Evolutionary conservation across 1,140 invertebrate species (phyloP), one percentile per base, ranked within the genome.

Genomic region (Geopemphigus sp.): DNA sequence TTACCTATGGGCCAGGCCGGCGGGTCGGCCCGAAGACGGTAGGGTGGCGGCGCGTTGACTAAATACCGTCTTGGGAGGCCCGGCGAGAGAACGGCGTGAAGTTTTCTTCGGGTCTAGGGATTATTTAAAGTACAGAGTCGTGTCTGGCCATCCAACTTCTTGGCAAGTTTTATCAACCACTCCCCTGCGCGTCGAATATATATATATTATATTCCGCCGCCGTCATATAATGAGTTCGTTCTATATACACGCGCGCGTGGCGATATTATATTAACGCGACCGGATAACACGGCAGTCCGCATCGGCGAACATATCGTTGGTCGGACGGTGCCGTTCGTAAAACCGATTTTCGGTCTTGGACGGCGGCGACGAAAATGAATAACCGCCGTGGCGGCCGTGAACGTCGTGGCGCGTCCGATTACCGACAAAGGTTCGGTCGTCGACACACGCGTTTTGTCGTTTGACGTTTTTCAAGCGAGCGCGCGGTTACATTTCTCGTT

Each of bases 41-140:
- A 2, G 57, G 17, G 56, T 11, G 32, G 32, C 17, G 39, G 22
- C 47, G 57, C 74, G 22, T 78, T 78, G 74, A 63, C 74, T 78
- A 78, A 78, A 78, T 78, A 78, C 74, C 24, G 57, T 78, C 74
- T 78, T 78, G 39, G 74, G 56, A 78, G 63, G 32, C 56, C 24
- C 56, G 32, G 29, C 56, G 54, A 39, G 56, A 76, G 74, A 47
- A 22, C 29, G 45, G 57, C 61, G 74, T 59, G 53, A 78, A 78
- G 74, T 78, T 78, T 78, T 78, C 74, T 61, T 47, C 39, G 74
- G 57, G 74, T 47, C 39, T 78, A 50, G 74, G 74, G 74, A 78
- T 78, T 78, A 78, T 78, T 78, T 57, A 78, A 78, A 78, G 74
- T 78, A 78, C 74, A 78, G 57, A 78, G 22, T 78, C 74, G 74